A percentile compares a stretch with the other conserved stretches of the same genome.
These are phyloP conservation scores for Dreissena rostriformis DNA, from an alignment of 1,140 invertebrate species.

Conservation along the genomic window DNA sequence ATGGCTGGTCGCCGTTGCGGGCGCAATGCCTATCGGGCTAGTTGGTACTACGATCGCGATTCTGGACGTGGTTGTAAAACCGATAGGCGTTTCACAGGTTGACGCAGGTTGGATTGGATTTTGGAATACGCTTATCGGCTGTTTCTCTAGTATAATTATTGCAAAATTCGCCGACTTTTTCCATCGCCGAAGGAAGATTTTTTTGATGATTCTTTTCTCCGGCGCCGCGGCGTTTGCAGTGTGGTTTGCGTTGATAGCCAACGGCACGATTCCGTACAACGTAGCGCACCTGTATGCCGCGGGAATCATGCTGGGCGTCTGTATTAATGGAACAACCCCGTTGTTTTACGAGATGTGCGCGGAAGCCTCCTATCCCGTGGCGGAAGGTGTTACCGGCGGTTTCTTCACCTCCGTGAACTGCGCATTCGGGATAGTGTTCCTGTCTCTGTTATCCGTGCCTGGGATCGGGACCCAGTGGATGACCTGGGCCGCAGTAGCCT, in stretches of 20 bases:
- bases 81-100: slow-evolving; percentile 63
- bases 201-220: slow-evolving; percentile 41
- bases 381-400: slow-evolving; percentile 82
- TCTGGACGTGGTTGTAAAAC: slow-evolving; percentile 69
- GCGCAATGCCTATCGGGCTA: slow-evolving; percentile 64
- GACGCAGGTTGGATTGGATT: slow-evolving; percentile 74
- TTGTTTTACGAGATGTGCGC: slow-evolving; percentile 83
- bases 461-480: slow-evolving; percentile 72
- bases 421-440: slow-evolving; percentile 78
- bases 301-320: slow-evolving; percentile 75
- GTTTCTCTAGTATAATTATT: slow-evolving; percentile 66
- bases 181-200: slow-evolving; percentile 41
- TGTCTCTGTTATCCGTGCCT: slow-evolving; percentile 81
- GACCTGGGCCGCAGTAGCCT: slow-evolving; percentile 71
- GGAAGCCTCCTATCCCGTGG: slow-evolving; percentile 83
- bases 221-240: slow-evolving; percentile 32
- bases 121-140: slow-evolving; percentile 65
- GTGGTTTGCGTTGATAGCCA: slow-evolving; percentile 50
- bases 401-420: slow-evolving; percentile 82
- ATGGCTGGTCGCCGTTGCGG: slow-evolving; percentile 68
- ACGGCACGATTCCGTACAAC: slow-evolving; percentile 1
- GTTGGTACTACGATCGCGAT: slow-evolving; percentile 67
- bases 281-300: slow-evolving; percentile 67
- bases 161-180: slow-evolving; percentile 58
- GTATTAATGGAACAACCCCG: slow-evolving; percentile 80